Conservation (phyloP, 2,888 invertebrate species). For the Leucozona laternaria region DNA sequence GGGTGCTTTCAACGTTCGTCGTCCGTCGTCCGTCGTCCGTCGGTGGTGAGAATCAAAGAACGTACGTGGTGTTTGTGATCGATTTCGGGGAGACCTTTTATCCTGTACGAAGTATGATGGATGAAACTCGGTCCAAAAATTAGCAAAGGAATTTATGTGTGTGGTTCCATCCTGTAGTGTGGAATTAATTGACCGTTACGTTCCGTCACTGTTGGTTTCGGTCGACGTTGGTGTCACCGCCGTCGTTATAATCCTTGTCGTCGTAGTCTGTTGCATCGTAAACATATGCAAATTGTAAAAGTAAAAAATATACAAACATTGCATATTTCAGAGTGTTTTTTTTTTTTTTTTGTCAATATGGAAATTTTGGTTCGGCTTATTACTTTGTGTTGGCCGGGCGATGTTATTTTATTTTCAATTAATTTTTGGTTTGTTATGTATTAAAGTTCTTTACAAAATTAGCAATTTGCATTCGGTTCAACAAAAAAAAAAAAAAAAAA, state of each 20-base stretch:
- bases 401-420: conserved; percentile 25
- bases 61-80: conserved; percentile 2
- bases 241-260: no score
- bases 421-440: background rate
- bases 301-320: conserved; percentile 2
- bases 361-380: conserved; percentile 19
- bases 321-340: conserved; percentile 36
- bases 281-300: conserved; percentile 42
- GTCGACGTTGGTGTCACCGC: background rate
- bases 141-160: background rate
- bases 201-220: background rate
- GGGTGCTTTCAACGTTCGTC: background rate
- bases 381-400: conserved; percentile 3
- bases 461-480: conserved; percentile 1
- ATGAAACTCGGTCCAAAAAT: conserved; percentile 17
- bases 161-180: conserved; percentile 6
- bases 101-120: background rate
- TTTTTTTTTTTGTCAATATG: background rate
- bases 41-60: background rate
- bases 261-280: conserved; percentile 26
- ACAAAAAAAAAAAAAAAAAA: no score
- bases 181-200: conserved; percentile 30
- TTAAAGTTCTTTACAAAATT: conserved; percentile 19
- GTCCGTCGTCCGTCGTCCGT: background rate
- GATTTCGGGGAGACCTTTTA: conserved; percentile 33